Conservation (phyloP, 2,113 vertebrate species). For the Ciconia boyciana region DNA sequence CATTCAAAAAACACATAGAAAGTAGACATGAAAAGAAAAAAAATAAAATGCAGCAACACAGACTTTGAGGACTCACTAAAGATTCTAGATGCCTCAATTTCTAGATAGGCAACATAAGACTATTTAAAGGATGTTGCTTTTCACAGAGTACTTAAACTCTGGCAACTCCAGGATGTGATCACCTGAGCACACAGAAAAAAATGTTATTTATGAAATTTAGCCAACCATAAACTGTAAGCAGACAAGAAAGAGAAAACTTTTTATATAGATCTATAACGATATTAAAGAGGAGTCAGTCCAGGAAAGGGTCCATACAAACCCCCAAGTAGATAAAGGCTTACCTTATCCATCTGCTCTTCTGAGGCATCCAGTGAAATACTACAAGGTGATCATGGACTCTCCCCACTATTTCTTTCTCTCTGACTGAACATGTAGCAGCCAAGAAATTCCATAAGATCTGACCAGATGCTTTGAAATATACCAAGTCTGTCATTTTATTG, state of each 20-base stretch:
- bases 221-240: background rate
- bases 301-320: background rate
- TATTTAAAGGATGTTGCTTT: background rate
- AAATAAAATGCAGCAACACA: background rate
- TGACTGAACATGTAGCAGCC: background rate
- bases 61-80: background rate
- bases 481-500: conserved; percentile 1
- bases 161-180: background rate
- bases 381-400: background rate
- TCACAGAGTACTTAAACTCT: background rate
- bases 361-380: background rate
- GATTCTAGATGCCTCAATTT: background rate
- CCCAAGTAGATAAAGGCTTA: background rate
- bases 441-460: background rate
- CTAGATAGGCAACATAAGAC: background rate
- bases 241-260: background rate
- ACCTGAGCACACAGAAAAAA: background rate
- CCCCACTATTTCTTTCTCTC: background rate
- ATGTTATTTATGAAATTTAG: background rate
- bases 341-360: background rate
- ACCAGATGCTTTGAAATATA: conserved; percentile 10
- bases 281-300: background rate
- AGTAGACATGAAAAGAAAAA: background rate
- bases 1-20: background rate
- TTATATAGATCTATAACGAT: background rate